phyloP scores from a whole-genome alignment of 2,113 vertebrate genomes.

The Ceratotherium simum region DNA sequence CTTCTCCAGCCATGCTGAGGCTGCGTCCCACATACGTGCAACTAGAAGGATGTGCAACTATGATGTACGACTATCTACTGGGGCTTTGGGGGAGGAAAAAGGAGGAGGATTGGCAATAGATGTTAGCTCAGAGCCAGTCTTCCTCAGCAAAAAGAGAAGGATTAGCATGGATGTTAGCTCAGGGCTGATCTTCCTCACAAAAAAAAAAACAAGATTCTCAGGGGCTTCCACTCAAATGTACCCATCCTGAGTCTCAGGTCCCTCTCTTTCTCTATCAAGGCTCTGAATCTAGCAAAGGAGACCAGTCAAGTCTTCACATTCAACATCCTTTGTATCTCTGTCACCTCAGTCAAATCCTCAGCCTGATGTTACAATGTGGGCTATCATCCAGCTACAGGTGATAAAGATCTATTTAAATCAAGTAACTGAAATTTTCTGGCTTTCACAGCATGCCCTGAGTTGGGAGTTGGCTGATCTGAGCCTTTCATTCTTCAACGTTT shows the following conservation, averaged over 20 bases:
- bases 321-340: neutral
- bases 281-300: neutral
- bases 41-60: too few relatives aligned
- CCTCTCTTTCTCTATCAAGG: too few relatives aligned
- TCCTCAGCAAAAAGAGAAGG: too few relatives aligned
- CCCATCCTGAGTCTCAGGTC: neutral
- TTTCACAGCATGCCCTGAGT: neutral
- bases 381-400: neutral
- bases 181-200: too few relatives aligned
- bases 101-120: too few relatives aligned
- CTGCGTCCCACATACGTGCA: too few relatives aligned
- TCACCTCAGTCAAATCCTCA: neutral
- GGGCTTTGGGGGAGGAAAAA: too few relatives aligned
- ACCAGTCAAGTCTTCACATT: neutral
- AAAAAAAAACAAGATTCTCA: neutral
- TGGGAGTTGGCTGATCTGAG: neutral
- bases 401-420: neutral
- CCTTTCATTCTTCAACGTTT: neutral
- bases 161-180: too few relatives aligned
- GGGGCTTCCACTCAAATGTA: neutral
- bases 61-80: too few relatives aligned
- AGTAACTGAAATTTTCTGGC: neutral
- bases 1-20: too few relatives aligned
- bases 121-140: too few relatives aligned
- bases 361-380: neutral